These are phyloP conservation scores for Drosophila eohydei DNA, from an alignment of 2,888 invertebrate species.

Conservation along the genomic window DNA sequence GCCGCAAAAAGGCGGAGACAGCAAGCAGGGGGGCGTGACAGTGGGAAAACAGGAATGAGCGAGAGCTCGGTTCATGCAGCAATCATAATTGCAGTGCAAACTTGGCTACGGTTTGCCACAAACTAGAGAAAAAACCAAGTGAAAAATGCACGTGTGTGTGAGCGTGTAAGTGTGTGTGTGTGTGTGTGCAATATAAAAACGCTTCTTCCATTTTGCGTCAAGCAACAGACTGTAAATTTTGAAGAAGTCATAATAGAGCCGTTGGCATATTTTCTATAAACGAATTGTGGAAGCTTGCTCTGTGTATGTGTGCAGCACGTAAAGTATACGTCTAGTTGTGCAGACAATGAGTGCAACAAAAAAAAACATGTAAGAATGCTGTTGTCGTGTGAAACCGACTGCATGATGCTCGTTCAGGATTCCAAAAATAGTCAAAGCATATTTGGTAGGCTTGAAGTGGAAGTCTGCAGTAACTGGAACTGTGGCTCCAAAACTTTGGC, in stretches of 20 bases:
- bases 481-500: neutral
- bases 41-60: neutral
- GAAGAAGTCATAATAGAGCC: constrained; percentile 79
- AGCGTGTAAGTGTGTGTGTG: constrained; percentile 21
- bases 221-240: constrained; percentile 80
- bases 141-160: constrained; percentile 20
- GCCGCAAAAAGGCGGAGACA: constrained; percentile 50
- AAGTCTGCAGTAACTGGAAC: too few species aligned
- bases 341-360: constrained; percentile 49
- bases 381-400: neutral
- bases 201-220: constrained; percentile 59
- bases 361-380: neutral
- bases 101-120: constrained; percentile 69
- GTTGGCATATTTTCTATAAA: constrained; percentile 79
- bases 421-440: neutral
- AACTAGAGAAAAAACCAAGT: constrained; percentile 41
- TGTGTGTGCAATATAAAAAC: constrained; percentile 54
- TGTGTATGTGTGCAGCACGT: constrained; percentile 18
- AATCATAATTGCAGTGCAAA: constrained; percentile 78
- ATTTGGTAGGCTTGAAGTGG: neutral
- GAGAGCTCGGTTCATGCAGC: constrained; percentile 36
- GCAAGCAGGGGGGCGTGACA: neutral
- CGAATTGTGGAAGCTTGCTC: constrained; percentile 59
- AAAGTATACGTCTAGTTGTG: constrained; percentile 67
- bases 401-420: neutral